phyloP scores from a whole-genome alignment of 2,797 vertebrate genomes.

The Antrozous pallidus region DNA sequence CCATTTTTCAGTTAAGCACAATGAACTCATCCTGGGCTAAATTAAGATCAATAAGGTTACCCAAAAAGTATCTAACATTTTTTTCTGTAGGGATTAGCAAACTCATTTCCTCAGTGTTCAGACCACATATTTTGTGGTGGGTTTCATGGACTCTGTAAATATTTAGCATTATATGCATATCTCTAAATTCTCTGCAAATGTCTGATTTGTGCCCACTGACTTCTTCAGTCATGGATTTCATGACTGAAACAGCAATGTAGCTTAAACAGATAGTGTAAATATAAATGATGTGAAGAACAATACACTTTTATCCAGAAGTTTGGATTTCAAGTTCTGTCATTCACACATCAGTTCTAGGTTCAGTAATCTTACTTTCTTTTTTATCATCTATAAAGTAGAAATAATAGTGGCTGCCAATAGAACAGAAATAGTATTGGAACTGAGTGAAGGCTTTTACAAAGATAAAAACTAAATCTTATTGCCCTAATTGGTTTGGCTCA shows the following conservation, averaged over 20 bases:
- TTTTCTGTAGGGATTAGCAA: constrained; percentile 1
- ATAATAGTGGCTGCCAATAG: background rate
- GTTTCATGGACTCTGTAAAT: background rate
- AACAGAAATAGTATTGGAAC: background rate
- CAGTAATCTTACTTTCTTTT: background rate
- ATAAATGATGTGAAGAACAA: background rate
- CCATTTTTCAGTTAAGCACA: background rate
- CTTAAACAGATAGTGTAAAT: background rate
- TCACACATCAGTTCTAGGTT: background rate
- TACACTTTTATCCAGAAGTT: background rate
- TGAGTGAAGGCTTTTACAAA: background rate
- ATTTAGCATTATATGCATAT: background rate
- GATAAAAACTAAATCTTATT: background rate
- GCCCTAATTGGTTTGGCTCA: too few relatives aligned
- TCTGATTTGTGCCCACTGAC: background rate
- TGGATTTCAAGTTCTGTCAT: background rate
- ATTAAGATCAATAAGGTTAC: background rate
- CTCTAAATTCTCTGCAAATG: background rate
- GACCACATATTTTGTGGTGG: background rate
- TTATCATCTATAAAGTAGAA: background rate
- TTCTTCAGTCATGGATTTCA: background rate
- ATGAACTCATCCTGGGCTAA: background rate
- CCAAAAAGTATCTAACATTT: background rate
- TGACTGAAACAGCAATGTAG: background rate
- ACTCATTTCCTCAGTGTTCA: background rate